Evolutionary conservation across 2,888 invertebrate genomes (phyloP).

Genomic region (Zele albiditarsus): DNA sequence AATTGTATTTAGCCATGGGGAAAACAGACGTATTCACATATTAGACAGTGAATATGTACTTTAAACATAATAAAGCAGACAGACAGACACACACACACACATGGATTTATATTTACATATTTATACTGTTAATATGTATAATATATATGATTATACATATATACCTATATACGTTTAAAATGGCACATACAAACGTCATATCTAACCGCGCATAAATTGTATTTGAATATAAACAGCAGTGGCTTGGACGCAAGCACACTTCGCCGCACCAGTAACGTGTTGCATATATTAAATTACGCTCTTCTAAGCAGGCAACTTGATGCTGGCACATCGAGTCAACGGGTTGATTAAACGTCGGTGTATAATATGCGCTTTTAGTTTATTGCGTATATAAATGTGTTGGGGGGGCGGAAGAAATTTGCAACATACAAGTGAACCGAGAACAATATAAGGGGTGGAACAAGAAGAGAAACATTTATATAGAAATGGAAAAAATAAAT

Average conservation of each 20-base stretch:
- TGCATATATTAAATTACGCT: constrained; percentile 68
- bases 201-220: constrained; percentile 62
- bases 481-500: neutral
- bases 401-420: constrained; percentile 17
- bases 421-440: neutral
- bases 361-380: constrained; percentile 35
- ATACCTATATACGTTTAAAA: neutral
- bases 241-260: constrained; percentile 49
- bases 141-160: neutral
- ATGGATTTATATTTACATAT: neutral
- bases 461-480: neutral
- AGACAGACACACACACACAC: neutral
- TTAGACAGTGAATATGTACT: constrained; percentile 39
- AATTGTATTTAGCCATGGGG: constrained; percentile 3
- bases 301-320: constrained; percentile 60
- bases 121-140: neutral
- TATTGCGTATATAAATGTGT: constrained; percentile 32
- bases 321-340: constrained; percentile 49
- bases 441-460: neutral
- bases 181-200: neutral
- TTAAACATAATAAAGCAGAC: neutral
- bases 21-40: constrained; percentile 14
- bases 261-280: constrained; percentile 55
- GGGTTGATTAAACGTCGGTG: constrained; percentile 54
- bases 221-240: constrained; percentile 61